These are phyloP conservation scores for Cantharis flavilabris DNA, from an alignment of 2,888 invertebrate species.

Conservation along the genomic window DNA sequence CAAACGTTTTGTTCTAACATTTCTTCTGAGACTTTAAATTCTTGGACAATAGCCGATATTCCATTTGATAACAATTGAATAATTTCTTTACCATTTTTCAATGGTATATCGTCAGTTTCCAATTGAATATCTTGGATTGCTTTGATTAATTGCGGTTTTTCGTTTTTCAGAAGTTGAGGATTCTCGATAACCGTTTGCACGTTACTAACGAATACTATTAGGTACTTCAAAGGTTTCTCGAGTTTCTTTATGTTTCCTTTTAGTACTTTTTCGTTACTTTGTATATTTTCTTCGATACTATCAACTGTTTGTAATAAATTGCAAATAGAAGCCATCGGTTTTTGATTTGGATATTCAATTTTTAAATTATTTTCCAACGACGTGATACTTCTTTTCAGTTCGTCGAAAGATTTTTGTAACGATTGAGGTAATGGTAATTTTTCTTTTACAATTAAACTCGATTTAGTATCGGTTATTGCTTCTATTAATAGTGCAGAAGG, in stretches of 20 bases:
- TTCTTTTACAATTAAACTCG: neutral
- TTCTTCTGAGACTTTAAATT: neutral
- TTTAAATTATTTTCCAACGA: neutral
- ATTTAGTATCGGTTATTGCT: neutral
- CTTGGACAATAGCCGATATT: neutral
- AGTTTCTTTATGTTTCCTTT: neutral
- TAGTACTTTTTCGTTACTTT: neutral
- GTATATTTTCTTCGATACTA: neutral
- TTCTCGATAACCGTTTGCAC: neutral
- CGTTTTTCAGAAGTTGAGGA: neutral
- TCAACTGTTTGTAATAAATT: neutral
- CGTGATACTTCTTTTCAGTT: neutral
- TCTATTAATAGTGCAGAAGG: neutral
- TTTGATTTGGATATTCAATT: neutral
- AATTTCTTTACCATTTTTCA: neutral
- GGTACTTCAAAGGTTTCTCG: neutral
- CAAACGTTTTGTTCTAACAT: neutral
- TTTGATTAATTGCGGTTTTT: neutral
- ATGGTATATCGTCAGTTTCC: slow-evolving; percentile 15
- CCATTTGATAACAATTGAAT: neutral
- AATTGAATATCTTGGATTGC: slow-evolving; percentile 4
- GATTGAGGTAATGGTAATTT: neutral
- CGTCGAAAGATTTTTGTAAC: neutral
- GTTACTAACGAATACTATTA: neutral
- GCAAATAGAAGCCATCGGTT: neutral